Conservation (phyloP, 2,113 vertebrate species). For the Mionectes macconnelli region DNA sequence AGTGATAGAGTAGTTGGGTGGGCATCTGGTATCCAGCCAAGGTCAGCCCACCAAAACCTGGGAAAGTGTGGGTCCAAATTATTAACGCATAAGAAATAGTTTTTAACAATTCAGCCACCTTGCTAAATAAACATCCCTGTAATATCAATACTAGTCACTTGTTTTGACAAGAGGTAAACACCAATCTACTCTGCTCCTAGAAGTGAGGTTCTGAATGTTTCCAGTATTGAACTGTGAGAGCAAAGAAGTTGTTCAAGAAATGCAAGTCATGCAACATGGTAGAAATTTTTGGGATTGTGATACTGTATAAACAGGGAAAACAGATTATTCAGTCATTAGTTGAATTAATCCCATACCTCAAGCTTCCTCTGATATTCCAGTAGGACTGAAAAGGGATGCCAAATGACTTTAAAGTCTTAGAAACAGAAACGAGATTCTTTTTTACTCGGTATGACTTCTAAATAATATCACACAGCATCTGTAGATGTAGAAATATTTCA, state of each 20-base stretch:
- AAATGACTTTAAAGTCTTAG: not conserved
- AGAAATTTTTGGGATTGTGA: not conserved
- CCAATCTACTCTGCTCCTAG: not conserved
- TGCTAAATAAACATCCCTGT: not conserved
- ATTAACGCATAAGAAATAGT: not conserved
- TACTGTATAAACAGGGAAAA: not conserved
- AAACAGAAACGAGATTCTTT: not conserved
- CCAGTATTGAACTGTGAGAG: not conserved
- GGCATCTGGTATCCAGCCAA: too few relatives aligned
- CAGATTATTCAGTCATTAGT: not conserved
- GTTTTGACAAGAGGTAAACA: not conserved
- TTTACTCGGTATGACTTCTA: not conserved
- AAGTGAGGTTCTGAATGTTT: not conserved
- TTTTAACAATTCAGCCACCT: not conserved
- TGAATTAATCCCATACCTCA: not conserved
- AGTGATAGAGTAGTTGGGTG: too few relatives aligned
- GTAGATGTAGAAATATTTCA: not conserved
- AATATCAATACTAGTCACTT: not conserved
- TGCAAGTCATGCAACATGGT: not conserved
- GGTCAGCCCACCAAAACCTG: too few relatives aligned
- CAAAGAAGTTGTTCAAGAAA: not conserved
- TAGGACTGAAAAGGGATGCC: not conserved
- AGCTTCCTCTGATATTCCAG: not conserved
- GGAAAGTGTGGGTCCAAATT: not conserved
- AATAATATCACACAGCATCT: not conserved